Percentiles rank a stretch among this genome's conserved stretches.
phyloP scores from a whole-genome alignment of 1,140 invertebrate species.

The Andrena cerasifolii region DNA sequence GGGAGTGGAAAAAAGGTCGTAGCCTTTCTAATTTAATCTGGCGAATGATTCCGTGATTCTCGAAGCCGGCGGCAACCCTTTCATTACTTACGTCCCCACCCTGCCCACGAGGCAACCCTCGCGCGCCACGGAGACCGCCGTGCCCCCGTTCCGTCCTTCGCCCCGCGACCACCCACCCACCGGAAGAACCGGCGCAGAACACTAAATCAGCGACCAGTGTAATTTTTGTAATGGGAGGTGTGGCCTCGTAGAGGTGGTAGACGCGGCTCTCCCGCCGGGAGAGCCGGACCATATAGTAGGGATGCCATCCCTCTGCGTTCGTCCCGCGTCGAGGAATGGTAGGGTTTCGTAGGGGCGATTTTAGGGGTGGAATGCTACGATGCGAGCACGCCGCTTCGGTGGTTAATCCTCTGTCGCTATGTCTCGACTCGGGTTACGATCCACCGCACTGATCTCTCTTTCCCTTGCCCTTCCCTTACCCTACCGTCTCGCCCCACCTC shows the following conservation, averaged over 20 bases:
- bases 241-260: slow-evolving; percentile 75
- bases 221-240: slow-evolving; percentile 84
- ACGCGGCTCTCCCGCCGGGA: slow-evolving; percentile 56
- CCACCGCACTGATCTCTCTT: not conserved
- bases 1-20: slow-evolving; percentile 67
- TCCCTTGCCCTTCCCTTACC: too few relatives aligned
- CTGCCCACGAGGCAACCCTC: slow-evolving; percentile 42
- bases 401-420: slow-evolving; percentile 65
- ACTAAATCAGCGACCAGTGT: slow-evolving; percentile 82
- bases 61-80: slow-evolving; percentile 79
- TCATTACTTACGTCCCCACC: slow-evolving; percentile 81
- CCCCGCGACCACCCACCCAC: slow-evolving; percentile 55
- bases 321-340: slow-evolving; percentile 48
- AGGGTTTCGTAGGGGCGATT: slow-evolving; percentile 62
- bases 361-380: slow-evolving; percentile 56
- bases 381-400: slow-evolving; percentile 58
- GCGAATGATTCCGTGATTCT: slow-evolving; percentile 83
- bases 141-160: slow-evolving; percentile 42
- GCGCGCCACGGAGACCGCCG: slow-evolving; percentile 47
- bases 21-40: slow-evolving; percentile 83
- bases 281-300: slow-evolving; percentile 27
- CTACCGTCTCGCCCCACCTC: too few relatives aligned
- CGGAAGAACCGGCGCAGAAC: slow-evolving; percentile 75
- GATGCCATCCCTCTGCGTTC: slow-evolving; percentile 61
- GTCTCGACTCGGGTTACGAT: slow-evolving; percentile 51